Evolutionary conservation across 2,888 invertebrate species (phyloP), one percentile per base, ranked within the genome.

Genomic region (Chaetoderma sp.): DNA sequence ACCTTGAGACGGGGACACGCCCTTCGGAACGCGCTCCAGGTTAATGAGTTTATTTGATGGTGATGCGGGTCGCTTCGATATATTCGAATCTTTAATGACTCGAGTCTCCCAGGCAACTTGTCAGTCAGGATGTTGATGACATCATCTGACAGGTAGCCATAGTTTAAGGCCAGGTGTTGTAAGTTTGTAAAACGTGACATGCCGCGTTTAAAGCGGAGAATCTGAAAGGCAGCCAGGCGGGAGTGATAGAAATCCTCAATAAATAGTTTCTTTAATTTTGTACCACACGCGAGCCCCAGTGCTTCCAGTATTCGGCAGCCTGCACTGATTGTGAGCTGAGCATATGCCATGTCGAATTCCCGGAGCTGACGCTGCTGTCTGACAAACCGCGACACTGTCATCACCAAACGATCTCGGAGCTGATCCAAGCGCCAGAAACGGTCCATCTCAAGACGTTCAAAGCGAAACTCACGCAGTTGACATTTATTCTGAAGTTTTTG

Each of bases 211-310:
- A 73, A 80, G 33, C 76, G 72, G 27, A 69, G 70, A 0, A 75
- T 69, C 33, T 69, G 67, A 47, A 68, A 75, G 2, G 76, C 65
- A 10, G 76, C 65, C 32, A 78, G 55, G 2, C 79, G 63, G 4
- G 76, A 68, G 27, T 76, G 79, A 58, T 80, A 81, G 61, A 80
- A 79, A 58, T 81, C 81, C 56, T 80, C 78, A 2, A 81, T 69
- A 42, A 73, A 65, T 44, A 81, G 68, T 30, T 71, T 68, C 45
- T 69, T 63, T 10, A 81, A n/a, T 2, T 54, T 60, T n/a, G 68
- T 56, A 10, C 79, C 78, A 25, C 77, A 72, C 1, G 71, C 69
- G 18, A 54, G 55, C 1, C 71, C 78, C n/a, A 79, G 56, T 2
- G 72, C 65, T n/a, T 81, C 79, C 52, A 81, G 52, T 18, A 81